Percentiles rank a stretch among this genome's conserved stretches.
Conservation (phyloP, 2,888 invertebrate genomes). For the Melinaea marsaeus region DNA sequence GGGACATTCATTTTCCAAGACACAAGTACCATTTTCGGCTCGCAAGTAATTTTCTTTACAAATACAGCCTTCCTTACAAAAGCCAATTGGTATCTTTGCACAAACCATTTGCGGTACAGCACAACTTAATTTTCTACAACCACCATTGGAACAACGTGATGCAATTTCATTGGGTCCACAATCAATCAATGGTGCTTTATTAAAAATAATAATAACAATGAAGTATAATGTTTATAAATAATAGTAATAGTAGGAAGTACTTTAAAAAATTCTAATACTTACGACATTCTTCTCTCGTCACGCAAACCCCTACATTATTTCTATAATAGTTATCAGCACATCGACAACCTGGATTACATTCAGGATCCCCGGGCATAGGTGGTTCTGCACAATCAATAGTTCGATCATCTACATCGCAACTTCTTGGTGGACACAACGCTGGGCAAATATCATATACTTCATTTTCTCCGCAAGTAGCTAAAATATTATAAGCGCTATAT, state of each 20-base stretch:
- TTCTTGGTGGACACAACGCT: conserved; percentile 9
- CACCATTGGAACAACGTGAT: neutral
- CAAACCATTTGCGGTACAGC: neutral
- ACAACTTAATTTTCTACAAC: conserved; percentile 3
- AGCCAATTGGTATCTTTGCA: conserved; percentile 8
- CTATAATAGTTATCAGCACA: conserved; percentile 14
- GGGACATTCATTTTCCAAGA: conserved; percentile 38
- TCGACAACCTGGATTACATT: conserved; percentile 14
- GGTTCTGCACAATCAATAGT: conserved; percentile 7
- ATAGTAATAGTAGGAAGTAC: no score
- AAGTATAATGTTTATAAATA: no score
- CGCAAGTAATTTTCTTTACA: conserved; percentile 33
- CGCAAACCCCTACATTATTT: conserved; percentile 11
- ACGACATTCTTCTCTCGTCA: conserved; percentile 13
- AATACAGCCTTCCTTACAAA: conserved; percentile 33
- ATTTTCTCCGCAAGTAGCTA: conserved; percentile 23
- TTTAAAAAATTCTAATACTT: conserved; percentile 1
- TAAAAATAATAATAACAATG: neutral
- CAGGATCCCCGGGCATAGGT: conserved; percentile 2
- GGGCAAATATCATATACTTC: conserved; percentile 16
- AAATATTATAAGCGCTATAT: conserved; percentile 24
- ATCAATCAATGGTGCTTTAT: neutral
- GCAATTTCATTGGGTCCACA: conserved; percentile 2
- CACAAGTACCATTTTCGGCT: conserved; percentile 32
- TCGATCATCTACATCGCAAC: conserved; percentile 13